Percentiles rank a stretch among this genome's conserved stretches.
These are phyloP conservation scores for Scolanthus callimorphus DNA, from an alignment of 92 coral and sea anemone species.

Conservation along the genomic window DNA sequence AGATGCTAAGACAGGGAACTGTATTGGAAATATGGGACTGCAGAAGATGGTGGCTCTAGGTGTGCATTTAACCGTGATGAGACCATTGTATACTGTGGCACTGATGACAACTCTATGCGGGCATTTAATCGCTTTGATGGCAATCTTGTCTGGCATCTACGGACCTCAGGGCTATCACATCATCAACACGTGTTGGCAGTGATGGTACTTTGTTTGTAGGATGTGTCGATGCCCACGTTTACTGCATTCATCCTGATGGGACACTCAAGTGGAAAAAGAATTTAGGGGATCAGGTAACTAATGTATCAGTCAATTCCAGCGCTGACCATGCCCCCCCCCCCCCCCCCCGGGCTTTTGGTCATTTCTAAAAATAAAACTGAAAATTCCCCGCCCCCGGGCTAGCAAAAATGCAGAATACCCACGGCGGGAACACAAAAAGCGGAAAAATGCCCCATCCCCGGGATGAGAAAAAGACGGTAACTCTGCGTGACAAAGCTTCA, in stretches of 20 bases:
- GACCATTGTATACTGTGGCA: conserved; percentile 87
- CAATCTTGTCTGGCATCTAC: conserved; percentile 83
- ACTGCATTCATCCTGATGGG: conserved; percentile 78
- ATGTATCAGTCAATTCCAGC: too few species aligned
- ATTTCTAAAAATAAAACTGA: too few species aligned
- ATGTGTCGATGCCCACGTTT: conserved; percentile 78
- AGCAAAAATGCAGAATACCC: too few species aligned
- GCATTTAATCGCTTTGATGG: conserved; percentile 83
- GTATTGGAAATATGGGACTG: conserved; percentile 94
- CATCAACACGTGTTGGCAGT: conserved; percentile 76
- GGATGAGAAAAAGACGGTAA: too few species aligned
- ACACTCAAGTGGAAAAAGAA: conserved; percentile 71
- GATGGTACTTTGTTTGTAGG: conserved; percentile 85
- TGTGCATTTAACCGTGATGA: conserved; percentile 79
- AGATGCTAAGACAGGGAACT: conserved; percentile 74
- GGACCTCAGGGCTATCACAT: conserved; percentile 81
- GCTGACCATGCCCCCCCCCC: too few species aligned
- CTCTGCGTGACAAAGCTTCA: too few species aligned
- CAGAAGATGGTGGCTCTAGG: conserved; percentile 92
- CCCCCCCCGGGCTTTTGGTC: too few species aligned
- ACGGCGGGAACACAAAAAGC: too few species aligned
- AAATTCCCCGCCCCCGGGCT: too few species aligned
- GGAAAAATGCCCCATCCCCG: too few species aligned
- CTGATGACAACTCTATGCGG: conserved; percentile 84
- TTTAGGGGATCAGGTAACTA: conserved; percentile 57